Evolutionary conservation across 64 coral and sea anemone genomes (phyloP), one percentile per base, ranked within the genome.

Genomic region (Pocillopora damicornis): DNA sequence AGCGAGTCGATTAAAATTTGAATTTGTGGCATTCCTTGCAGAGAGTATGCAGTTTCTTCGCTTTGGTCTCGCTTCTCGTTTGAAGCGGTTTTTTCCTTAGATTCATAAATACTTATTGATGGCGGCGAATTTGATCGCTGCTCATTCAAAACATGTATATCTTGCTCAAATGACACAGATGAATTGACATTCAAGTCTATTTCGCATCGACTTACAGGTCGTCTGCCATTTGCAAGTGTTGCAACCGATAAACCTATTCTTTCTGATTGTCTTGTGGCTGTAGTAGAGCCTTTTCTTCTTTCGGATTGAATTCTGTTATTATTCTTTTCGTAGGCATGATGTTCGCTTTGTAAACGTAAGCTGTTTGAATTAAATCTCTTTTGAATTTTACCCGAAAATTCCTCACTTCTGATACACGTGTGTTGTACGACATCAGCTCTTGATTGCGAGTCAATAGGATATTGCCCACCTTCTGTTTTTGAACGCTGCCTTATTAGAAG

Each of bases 1-100:
- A 95, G 74, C 12, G 90, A 89, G 58, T 95, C 90, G 87, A 95
- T 92, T 85, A 95, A 88, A 86, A 95, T 92, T 89, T 92, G 80
- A 81, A 95, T 95, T 64, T 87, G 88, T 18, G 82, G 92, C 34
- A 82, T 79, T 87, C 85, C 92, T 23, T 75, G n/a, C 20, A 30
- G 0, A 1, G 59, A 59, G 11, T 37, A 34, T 14, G 82, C 11
- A 60, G 82, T 67, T 37, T 75, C 60, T 42, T 88, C 51, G 17
- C 76, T 75, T 1, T 63, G 73, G 26, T 62, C 63, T 10, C 30
- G 61, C 30, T 16, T 37, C 5, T 57, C 37, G 69, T 61, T 34
- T 65, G 87, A 79, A n/a, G 86, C 30, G 30, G 30, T 81, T 34
- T 8, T 80, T 16, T 66, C 79, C 37, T 73, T 72, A 35, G 11